Evolutionary conservation across 30 jellyfish, hydroid and myxozoan genomes (phyloP).

Genomic region (Hydra vulgaris): DNA sequence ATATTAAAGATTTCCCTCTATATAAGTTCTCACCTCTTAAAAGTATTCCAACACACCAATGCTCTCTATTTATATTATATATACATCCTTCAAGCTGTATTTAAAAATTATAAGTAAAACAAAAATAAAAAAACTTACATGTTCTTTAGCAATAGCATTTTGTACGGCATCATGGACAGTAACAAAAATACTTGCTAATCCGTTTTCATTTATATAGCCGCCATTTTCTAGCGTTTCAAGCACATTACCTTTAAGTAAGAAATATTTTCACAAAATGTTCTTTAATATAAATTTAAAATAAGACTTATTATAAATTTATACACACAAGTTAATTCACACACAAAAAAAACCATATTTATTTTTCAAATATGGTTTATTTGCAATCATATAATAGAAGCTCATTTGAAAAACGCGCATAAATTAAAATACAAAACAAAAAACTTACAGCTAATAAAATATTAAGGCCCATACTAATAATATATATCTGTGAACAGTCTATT

Average conservation of each 20-base stretch:
- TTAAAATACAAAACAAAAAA: background rate
- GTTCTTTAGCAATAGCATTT: constrained; percentile 6
- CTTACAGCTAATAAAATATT: constrained; percentile 49
- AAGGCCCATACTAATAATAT: constrained; percentile 69
- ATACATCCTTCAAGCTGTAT: too few species aligned
- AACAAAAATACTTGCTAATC: constrained; percentile 36
- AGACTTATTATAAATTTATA: too few species aligned
- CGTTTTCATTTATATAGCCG: constrained; percentile 46
- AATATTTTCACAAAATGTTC: background rate
- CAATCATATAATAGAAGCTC: too few species aligned
- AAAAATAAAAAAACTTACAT: constrained; percentile 7
- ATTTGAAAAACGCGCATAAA: background rate
- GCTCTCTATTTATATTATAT: too few species aligned
- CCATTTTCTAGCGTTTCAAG: constrained; percentile 47
- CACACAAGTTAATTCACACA: too few species aligned
- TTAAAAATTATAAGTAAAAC: too few species aligned
- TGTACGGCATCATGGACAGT: constrained; percentile 81
- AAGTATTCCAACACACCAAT: too few species aligned
- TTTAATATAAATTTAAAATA: too few species aligned
- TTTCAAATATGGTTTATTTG: too few species aligned
- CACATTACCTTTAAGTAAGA: constrained; percentile 28
- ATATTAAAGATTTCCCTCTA: too few species aligned
- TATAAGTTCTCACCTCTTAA: too few species aligned
- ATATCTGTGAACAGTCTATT: constrained; percentile 53
- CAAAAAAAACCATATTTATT: too few species aligned